phyloP scores from a whole-genome alignment of 2,797 vertebrate species.

The Intellagama lesueurii region DNA sequence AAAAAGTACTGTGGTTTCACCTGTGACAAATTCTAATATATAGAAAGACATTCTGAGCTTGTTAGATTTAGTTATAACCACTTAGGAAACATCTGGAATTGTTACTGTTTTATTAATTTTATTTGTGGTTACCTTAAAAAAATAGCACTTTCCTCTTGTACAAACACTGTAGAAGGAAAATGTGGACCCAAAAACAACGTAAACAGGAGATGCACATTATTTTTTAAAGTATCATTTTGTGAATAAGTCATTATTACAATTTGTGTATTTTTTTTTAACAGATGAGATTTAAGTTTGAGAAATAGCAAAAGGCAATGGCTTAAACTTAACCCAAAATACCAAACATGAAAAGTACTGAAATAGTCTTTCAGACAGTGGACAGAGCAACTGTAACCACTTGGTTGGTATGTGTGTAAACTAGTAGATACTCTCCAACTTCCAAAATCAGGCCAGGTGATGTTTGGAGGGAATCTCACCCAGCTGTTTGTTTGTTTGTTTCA shows the following conservation, averaged over 20 bases:
- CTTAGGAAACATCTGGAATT: not conserved
- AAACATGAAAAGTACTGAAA: conserved; percentile 3
- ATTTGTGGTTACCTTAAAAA: not conserved
- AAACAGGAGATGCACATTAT: not conserved
- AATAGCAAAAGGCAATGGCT: conserved; percentile 21
- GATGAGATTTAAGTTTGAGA: conserved; percentile 36
- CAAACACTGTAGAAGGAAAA: not conserved
- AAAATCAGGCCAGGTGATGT: not conserved
- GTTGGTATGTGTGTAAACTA: not conserved
- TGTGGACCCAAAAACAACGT: not conserved
- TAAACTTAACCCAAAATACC: conserved; percentile 47
- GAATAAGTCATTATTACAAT: conserved; percentile 22
- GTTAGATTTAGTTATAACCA: too few relatives aligned
- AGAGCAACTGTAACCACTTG: too few relatives aligned
- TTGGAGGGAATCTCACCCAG: not conserved
- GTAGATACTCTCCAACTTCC: not conserved
- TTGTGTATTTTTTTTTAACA: conserved; percentile 46
- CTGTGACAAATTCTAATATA: too few relatives aligned
- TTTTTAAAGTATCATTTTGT: not conserved
- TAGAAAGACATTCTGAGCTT: too few relatives aligned
- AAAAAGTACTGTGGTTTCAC: too few relatives aligned
- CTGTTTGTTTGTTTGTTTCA: not conserved
- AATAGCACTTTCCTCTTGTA: not conserved
- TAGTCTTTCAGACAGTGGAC: not conserved
- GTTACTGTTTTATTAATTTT: too few relatives aligned